A percentile compares a stretch with the other conserved stretches of the same genome.
These are phyloP conservation scores for Caiman crocodilus DNA, from an alignment of 2,797 vertebrate species.

Conservation along the genomic window DNA sequence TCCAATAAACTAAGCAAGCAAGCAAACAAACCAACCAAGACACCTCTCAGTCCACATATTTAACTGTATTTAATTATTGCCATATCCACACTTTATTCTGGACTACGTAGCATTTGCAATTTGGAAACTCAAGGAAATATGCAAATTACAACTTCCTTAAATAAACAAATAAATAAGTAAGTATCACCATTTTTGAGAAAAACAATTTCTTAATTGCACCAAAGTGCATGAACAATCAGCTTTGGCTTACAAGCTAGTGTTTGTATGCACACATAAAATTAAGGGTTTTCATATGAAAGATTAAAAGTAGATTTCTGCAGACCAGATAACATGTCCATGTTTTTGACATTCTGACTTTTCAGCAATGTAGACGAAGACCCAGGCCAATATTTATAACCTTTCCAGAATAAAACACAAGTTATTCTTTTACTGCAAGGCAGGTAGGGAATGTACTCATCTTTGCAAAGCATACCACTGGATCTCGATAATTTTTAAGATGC, in stretches of 20 bases:
- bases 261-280: background rate
- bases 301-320: background rate
- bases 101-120: background rate
- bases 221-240: background rate
- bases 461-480: background rate
- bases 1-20: background rate
- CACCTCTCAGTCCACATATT: background rate
- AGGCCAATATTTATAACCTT: background rate
- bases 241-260: background rate
- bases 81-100: background rate
- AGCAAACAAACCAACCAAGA: background rate
- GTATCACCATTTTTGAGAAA: background rate
- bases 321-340: background rate
- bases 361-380: background rate
- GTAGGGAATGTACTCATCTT: background rate
- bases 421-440: fast-evolving
- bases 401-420: background rate
- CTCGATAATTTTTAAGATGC: background rate
- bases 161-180: background rate
- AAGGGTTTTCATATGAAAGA: background rate
- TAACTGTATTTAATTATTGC: background rate
- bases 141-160: background rate
- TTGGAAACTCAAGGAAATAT: background rate
- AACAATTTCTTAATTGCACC: background rate
- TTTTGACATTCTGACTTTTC: no score